Base-by-base conservation (phyloP, 2,888 invertebrate genomes). In the Caenorhabditis virilis region DNA sequence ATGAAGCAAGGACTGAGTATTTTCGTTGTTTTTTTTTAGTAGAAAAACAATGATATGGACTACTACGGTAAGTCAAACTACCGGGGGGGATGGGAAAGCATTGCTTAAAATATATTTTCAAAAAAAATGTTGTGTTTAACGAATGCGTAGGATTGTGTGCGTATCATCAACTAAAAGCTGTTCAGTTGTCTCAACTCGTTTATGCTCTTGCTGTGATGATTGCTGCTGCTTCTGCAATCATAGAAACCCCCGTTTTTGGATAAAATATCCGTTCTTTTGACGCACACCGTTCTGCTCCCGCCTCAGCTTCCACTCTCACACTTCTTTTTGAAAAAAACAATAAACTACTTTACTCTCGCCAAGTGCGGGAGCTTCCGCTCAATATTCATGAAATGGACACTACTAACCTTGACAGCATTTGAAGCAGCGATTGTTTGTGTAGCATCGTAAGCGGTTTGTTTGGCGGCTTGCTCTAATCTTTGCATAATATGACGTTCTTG, bases 371-470 rank as follows among this genome's bases (percentile, higher is more conserved):
- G n/a, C n/a, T n/a, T n/a, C n/a, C n/a, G n/a, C n/a, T n/a, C n/a
- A n/a, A n/a, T n/a, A n/a, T n/a, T n/a, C n/a, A 30, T 30, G 30
- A 30, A 30, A 30, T 6, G 13, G 27, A 26, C 2, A 16, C 16
- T 2, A 18, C 43, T 26, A 48, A 69, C 72, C 71, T 76, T 76
- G 0, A 91, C 91, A 74, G 90, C 90, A 74, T 92, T 91, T 0
- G 93, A 90, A 0, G 94, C 91, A 0, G 91, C 90, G 70, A 95
- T 90, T 77, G 93, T 90, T 83, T 95, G 95, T 0, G 92, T 93
- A 0, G 93, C 92, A 54, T 91, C 90, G 0, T 92, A 70, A 27
- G 77, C 74, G 7, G 80, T 76, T 49, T 78, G 71, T 46, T 76
- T 77, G 11, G 83, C 82, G 13, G 78, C 79, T 52, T 76, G 78